Conservation (phyloP, 2,113 vertebrate species). For the Ondatra zibethicus region DNA sequence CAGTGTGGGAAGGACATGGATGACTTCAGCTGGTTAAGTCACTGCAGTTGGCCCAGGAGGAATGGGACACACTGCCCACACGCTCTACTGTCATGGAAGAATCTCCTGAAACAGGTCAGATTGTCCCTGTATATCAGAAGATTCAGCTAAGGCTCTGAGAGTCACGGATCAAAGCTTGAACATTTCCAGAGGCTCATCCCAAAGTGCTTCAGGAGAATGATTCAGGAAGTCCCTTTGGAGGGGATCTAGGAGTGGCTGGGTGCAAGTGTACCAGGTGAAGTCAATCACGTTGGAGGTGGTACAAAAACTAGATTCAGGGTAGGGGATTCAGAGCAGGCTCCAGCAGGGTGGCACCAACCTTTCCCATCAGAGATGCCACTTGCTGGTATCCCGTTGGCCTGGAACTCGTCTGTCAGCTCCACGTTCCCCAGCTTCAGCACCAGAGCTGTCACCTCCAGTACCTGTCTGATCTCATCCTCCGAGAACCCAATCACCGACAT, state of each 20-base stretch:
- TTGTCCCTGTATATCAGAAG: background rate
- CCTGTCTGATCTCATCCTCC: conserved; percentile 73
- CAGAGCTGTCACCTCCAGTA: conserved; percentile 87
- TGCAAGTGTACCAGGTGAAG: background rate
- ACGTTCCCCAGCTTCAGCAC: conserved; percentile 89
- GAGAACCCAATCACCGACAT: conserved; percentile 89
- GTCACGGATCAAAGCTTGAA: background rate
- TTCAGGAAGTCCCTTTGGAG: background rate
- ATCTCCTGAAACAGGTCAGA: conserved; percentile 28
- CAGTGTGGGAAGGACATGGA: fast-evolving
- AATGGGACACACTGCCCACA: background rate
- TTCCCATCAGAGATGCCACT: conserved; percentile 80
- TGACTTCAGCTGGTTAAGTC: background rate
- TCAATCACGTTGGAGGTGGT: background rate
- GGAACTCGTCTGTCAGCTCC: conserved; percentile 82
- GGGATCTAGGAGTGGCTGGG: background rate
- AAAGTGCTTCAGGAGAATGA: background rate
- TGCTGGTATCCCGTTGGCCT: conserved; percentile 84
- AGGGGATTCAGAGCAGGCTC: background rate
- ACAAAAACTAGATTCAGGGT: background rate
- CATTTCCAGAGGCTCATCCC: background rate
- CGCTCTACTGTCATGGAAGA: background rate
- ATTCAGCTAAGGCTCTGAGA: background rate
- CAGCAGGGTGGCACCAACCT: conserved; percentile 76
- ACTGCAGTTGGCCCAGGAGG: background rate